Base-by-base conservation (phyloP, 2,888 invertebrate genomes). In the Oscheius myriophilus region DNA sequence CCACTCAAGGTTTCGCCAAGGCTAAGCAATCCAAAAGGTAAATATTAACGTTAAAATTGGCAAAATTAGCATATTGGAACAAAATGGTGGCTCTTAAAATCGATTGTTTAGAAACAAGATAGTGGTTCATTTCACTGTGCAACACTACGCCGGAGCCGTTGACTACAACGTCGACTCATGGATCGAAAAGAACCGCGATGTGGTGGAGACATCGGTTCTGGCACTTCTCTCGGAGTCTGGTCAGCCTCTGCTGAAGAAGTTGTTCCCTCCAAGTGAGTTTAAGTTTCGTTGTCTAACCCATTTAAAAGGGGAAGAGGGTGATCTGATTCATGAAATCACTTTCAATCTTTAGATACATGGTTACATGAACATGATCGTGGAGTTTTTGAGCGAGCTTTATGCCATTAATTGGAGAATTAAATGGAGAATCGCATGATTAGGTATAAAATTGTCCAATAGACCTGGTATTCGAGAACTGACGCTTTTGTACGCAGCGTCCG, bases 91-190 rank as follows among this genome's bases (percentile, higher is more conserved):
- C n/a, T n/a, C n/a, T n/a, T 9, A 6, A 18, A 52, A 9, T 52
- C 11, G 3, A 16, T 41, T 1, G 11, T 62, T 41, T 52, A 67
- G 67, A 42, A 67, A 61, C 53, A 54, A 71, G 23, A 64, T 64
- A 6, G 41, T 87, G 71, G 85, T 86, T 1, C 76, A 80, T 54
- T 78, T 80, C 58, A 59, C 73, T 7, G 72, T 80, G 46, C 82
- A 86, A 69, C 88, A 88, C 72, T 88, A 88, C 74, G 88, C 88
- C 69, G 88, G 88, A 78, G 80, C 70, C 84, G 88, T 88, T 33
- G 85, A 85, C 67, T 89, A 89, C 85, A 88, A 87, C 80, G 87
- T 88, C 41, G 84, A 84, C 63, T 72, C 75, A 49, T 89, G 89
- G 89, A 73, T 89, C 69, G 88, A 89, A 75, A 89, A 88, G 82